A percentile compares a stretch with the other conserved stretches of the same genome.
phyloP scores from a whole-genome alignment of 2,797 vertebrate species.

The Dendrocincla fuliginosa region DNA sequence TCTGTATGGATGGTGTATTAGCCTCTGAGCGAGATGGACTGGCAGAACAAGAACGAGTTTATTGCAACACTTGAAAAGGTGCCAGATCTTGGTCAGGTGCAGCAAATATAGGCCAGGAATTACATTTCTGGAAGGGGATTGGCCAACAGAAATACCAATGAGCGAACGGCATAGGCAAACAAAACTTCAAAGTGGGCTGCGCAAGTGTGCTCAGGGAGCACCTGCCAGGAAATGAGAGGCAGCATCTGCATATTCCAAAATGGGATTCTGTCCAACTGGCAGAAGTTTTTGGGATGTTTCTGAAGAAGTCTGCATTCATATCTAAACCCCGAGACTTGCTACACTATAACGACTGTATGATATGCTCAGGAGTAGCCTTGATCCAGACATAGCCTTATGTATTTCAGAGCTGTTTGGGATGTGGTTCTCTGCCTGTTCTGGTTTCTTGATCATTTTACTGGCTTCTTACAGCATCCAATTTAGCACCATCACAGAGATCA shows the following conservation, averaged over 20 bases:
- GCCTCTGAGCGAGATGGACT: not conserved
- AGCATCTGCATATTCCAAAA: not conserved
- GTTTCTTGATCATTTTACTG: not conserved
- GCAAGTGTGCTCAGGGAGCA: not conserved
- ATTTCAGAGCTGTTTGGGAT: not conserved
- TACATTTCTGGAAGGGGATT: not conserved
- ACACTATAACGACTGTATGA: not conserved
- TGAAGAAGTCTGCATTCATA: not conserved
- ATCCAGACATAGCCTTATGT: not conserved
- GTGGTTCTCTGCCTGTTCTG: not conserved
- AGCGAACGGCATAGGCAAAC: accelerated
- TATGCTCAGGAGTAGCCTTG: not conserved
- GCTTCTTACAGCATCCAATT: not conserved
- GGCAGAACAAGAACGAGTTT: not conserved
- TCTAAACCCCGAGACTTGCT: not conserved
- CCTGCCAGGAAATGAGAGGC: not conserved
- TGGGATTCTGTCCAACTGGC: not conserved
- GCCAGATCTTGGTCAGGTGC: not conserved
- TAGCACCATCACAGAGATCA: not conserved
- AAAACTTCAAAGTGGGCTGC: not conserved
- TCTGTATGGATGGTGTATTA: not conserved
- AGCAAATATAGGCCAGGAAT: not conserved
- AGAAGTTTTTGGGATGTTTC: not conserved
- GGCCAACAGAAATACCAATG: not conserved
- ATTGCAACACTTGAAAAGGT: not conserved